Evolutionary conservation across 2,888 invertebrate species (phyloP).

Genomic region (Aphrophora alni): DNA sequence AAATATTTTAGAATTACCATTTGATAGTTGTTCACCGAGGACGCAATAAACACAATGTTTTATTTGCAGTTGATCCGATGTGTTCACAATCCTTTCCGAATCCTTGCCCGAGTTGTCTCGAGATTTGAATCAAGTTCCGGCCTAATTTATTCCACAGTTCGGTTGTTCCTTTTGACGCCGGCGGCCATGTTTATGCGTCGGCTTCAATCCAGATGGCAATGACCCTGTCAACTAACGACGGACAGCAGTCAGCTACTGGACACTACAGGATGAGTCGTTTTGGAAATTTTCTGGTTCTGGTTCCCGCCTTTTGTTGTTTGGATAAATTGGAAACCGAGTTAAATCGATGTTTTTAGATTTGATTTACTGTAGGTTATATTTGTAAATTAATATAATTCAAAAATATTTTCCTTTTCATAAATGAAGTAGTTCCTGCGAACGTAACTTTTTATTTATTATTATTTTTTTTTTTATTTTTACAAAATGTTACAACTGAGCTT

Average conservation of each 20-base stretch:
- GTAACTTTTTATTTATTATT: too few relatives aligned
- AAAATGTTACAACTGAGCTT: too few relatives aligned
- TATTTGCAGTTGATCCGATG: background rate
- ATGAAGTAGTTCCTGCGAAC: too few relatives aligned
- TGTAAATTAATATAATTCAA: too few relatives aligned
- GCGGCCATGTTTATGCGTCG: slow-evolving; percentile 13
- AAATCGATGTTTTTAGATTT: too few relatives aligned
- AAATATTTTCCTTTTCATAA: too few relatives aligned
- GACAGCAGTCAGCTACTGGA: background rate
- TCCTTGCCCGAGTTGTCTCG: background rate
- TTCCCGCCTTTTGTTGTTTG: too few relatives aligned
- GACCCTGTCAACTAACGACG: background rate
- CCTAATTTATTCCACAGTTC: slow-evolving; percentile 20
- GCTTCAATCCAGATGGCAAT: background rate
- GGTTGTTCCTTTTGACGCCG: slow-evolving; percentile 26
- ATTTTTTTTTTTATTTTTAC: too few relatives aligned
- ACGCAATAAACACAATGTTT: background rate
- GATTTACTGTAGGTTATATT: too few relatives aligned
- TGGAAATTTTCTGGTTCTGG: background rate
- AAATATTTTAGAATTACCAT: background rate
- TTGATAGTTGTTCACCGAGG: too few relatives aligned
- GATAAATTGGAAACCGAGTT: too few relatives aligned
- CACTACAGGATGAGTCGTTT: background rate
- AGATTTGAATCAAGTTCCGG: background rate
- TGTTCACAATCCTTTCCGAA: background rate